Evolutionary conservation across 2,888 invertebrate genomes (phyloP).

Genomic region (Drosophila vallismaia): DNA sequence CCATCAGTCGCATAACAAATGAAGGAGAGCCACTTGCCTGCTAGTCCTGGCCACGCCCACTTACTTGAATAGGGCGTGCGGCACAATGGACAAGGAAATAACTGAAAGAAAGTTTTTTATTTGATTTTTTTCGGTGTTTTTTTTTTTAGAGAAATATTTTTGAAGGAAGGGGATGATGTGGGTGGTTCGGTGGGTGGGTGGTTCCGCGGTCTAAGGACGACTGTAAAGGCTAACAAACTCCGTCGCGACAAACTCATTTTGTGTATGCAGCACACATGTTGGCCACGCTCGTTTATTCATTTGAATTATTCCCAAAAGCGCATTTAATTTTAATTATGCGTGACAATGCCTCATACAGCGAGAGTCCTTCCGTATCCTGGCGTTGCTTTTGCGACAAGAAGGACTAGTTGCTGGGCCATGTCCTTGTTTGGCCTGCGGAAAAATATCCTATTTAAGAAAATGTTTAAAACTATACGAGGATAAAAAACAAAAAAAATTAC

Average conservation of each 20-base stretch:
- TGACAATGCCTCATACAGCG: conserved; percentile 78
- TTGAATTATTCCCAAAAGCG: conserved; percentile 82
- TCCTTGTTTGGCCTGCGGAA: neutral
- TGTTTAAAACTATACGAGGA: too few species aligned
- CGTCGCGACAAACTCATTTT: conserved; percentile 59
- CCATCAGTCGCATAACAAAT: conserved; percentile 81
- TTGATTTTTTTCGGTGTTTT: too few species aligned
- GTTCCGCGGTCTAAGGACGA: neutral
- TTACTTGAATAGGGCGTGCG: conserved; percentile 15
- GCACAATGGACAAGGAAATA: neutral
- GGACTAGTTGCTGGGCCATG: conserved; percentile 18
- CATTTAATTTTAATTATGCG: conserved; percentile 83
- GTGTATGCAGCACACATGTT: conserved; percentile 78
- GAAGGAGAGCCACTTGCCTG: conserved; percentile 53
- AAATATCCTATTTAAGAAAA: too few species aligned
- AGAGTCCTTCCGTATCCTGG: conserved; percentile 2
- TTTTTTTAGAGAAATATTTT: too few species aligned
- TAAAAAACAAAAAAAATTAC: neutral
- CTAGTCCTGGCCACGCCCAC: conserved; percentile 43
- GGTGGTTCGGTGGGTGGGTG: neutral
- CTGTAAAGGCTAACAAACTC: conserved; percentile 2
- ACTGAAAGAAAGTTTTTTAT: neutral
- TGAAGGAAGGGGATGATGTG: neutral
- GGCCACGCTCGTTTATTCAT: conserved; percentile 74
- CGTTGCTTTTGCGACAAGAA: conserved; percentile 10